Evolutionary conservation across 2,888 invertebrate species (phyloP).

Genomic region (Branchinecta sandiegonensis): DNA sequence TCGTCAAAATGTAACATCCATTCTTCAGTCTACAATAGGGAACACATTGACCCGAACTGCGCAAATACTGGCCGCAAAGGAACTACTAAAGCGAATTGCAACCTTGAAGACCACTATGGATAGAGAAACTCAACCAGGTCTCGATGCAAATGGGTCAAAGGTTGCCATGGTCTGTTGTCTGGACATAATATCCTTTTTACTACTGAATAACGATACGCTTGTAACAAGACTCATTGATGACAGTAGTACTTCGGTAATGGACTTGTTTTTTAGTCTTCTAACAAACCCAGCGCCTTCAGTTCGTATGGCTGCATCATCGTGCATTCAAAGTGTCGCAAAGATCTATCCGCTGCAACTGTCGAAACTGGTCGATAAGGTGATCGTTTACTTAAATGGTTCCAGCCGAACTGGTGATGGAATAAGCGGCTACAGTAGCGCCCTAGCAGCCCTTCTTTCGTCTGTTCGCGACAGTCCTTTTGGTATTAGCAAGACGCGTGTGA

Average conservation of each 20-base stretch:
- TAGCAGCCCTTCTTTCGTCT: conserved; percentile 64
- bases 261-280: not conserved
- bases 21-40: no score
- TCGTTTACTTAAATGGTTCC: not conserved
- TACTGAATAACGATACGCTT: conserved; percentile 13
- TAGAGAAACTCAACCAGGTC: not conserved
- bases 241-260: not conserved
- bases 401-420: conserved; percentile 37
- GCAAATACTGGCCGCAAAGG: conserved; percentile 1
- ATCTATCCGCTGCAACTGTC: not conserved
- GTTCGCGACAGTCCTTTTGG: not conserved
- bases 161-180: not conserved
- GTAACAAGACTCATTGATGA: conserved; percentile 10
- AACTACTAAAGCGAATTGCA: not conserved
- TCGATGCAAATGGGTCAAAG: not conserved
- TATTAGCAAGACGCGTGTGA: conserved; percentile 20
- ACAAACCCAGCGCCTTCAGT: not conserved
- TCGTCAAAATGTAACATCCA: not conserved
- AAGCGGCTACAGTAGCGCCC: conserved; percentile 70
- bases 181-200: not conserved
- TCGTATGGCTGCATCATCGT: not conserved
- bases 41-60: no score
- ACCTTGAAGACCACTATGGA: not conserved
- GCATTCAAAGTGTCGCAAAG: conserved; percentile 1
- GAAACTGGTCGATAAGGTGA: not conserved